Conservation (phyloP, 2,888 invertebrate genomes). For the Entomobrya proxima region DNA sequence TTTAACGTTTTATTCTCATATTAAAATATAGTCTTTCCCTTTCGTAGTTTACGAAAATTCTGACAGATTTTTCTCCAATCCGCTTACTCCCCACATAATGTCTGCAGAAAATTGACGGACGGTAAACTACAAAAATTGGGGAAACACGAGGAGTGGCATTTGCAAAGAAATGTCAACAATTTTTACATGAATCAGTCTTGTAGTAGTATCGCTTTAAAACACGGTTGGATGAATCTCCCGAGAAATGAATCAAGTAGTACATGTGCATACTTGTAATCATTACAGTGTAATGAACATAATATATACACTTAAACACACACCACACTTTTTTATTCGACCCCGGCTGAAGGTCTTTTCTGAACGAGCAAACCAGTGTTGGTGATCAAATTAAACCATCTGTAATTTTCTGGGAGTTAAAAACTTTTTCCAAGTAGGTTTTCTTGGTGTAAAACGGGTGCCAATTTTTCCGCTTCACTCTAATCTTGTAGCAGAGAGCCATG, state of each 20-base stretch:
- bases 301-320: neutral
- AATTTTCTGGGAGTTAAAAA: neutral
- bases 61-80: neutral
- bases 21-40: too few species aligned
- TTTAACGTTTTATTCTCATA: too few species aligned
- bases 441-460: conserved; percentile 42
- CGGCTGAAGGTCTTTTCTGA: conserved; percentile 31
- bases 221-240: conserved; percentile 34
- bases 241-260: conserved; percentile 32
- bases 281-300: neutral
- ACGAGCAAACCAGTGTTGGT: conserved; percentile 13
- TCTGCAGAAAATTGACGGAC: conserved; percentile 1
- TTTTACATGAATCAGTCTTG: conserved; percentile 33
- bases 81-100: neutral
- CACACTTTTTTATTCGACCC: neutral
- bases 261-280: neutral
- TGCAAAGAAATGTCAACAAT: conserved; percentile 26
- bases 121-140: neutral
- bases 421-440: conserved; percentile 25
- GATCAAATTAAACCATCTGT: conserved; percentile 50
- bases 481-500: neutral
- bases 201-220: neutral
- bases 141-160: conserved; percentile 27
- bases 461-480: conserved; percentile 57
- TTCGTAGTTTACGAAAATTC: too few species aligned